Evolutionary conservation across 1,140 invertebrate genomes (phyloP).

Genomic region (Berghia stephanieae): DNA sequence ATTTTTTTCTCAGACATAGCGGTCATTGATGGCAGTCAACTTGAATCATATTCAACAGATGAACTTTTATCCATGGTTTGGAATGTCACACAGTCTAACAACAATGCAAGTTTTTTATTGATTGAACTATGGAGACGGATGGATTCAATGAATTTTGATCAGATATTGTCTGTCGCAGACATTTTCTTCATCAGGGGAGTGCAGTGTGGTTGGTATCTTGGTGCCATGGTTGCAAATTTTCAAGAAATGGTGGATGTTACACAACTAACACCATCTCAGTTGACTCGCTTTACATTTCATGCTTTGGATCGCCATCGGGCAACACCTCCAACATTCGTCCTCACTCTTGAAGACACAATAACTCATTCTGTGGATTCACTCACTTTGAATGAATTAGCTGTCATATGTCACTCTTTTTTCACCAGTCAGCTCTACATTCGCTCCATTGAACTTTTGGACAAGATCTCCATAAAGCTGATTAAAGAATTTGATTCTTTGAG

Average conservation of each 20-base stretch:
- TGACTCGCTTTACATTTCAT: slow-evolving; percentile 20
- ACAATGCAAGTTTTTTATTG: slow-evolving; percentile 18
- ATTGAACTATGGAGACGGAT: slow-evolving; percentile 11
- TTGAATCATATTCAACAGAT: too few species aligned
- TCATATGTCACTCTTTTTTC: slow-evolving; percentile 15
- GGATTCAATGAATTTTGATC: slow-evolving; percentile 25
- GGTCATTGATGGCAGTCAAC: too few species aligned
- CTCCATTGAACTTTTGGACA: slow-evolving; percentile 10
- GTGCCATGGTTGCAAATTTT: slow-evolving; percentile 6
- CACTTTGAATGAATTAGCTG: slow-evolving; percentile 5
- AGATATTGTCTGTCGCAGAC: slow-evolving; percentile 19
- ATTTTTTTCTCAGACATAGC: too few species aligned
- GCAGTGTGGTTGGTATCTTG: not conserved
- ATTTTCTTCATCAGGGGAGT: not conserved
- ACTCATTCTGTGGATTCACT: not conserved
- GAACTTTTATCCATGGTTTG: too few species aligned
- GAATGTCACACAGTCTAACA: too few species aligned
- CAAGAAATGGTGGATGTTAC: slow-evolving; percentile 15
- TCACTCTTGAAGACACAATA: slow-evolving; percentile 11
- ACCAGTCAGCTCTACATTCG: not conserved
- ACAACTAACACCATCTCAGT: slow-evolving; percentile 4
- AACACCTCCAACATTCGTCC: not conserved
- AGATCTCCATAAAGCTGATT: slow-evolving; percentile 18
- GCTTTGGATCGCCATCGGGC: not conserved
- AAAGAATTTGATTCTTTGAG: not conserved